A percentile compares a stretch with the other conserved stretches of the same genome.
These are phyloP conservation scores for Ceratina calcarata DNA, from an alignment of 1,140 invertebrate species.

Conservation along the genomic window DNA sequence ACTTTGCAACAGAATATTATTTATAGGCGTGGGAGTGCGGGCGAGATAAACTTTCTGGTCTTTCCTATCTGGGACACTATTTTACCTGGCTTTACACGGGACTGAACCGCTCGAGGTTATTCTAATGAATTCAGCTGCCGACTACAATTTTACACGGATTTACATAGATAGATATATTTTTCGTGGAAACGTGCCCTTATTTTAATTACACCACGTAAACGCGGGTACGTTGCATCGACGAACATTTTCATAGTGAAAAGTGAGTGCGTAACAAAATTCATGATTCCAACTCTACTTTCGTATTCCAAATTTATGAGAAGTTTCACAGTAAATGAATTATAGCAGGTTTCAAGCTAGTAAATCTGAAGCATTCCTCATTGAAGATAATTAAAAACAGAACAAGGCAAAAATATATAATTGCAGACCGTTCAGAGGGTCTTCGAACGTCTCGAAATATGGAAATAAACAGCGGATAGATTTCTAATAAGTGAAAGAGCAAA, in stretches of 20 bases:
- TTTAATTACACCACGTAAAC: slow-evolving; percentile 9
- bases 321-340: too few relatives aligned
- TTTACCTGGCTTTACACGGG: slow-evolving; percentile 26
- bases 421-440: not conserved
- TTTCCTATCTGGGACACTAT: slow-evolving; percentile 43
- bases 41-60: slow-evolving; percentile 44
- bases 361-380: too few relatives aligned
- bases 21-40: slow-evolving; percentile 18
- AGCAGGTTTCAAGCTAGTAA: too few relatives aligned
- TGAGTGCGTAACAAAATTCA: not conserved
- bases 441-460: not conserved
- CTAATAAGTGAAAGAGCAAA: not conserved
- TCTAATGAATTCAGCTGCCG: slow-evolving; percentile 40
- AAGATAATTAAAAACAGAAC: not conserved
- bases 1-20: slow-evolving; percentile 39
- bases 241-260: not conserved
- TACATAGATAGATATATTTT: slow-evolving; percentile 31
- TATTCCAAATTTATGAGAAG: too few relatives aligned
- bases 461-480: not conserved
- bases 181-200: slow-evolving; percentile 11
- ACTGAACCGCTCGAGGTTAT: slow-evolving; percentile 39
- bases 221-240: not conserved
- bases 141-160: slow-evolving; percentile 24
- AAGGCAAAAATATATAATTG: not conserved
- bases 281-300: not conserved